Evolutionary conservation across 2,113 vertebrate species (phyloP).

Genomic region (Phalacrocorax pelagicus): DNA sequence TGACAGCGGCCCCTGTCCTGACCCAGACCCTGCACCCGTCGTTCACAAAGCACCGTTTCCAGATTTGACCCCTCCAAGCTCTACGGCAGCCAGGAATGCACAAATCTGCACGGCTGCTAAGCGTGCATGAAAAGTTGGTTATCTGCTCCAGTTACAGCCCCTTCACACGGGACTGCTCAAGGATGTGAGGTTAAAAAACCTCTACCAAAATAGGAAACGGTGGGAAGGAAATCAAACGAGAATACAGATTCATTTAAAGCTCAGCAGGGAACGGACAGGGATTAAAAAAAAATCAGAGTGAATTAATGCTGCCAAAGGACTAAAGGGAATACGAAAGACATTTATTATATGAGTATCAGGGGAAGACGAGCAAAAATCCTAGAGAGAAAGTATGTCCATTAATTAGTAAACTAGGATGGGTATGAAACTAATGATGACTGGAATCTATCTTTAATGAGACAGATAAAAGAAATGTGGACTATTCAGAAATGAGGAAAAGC

Average conservation of each 20-base stretch:
- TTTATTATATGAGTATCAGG: background rate
- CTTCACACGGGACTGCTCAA: background rate
- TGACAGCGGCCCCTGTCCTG: background rate
- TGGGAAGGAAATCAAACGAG: conserved; percentile 10
- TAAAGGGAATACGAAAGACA: background rate
- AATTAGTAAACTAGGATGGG: conserved; percentile 33
- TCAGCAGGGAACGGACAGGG: conserved; percentile 29
- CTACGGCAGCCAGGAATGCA: background rate
- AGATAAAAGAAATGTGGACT: background rate
- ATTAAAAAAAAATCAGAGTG: background rate
- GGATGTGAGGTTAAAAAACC: conserved; percentile 17
- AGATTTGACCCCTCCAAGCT: background rate
- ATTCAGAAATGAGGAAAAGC: background rate
- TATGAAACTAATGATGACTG: conserved; percentile 6
- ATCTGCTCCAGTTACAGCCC: background rate
- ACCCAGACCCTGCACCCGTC: background rate
- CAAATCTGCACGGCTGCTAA: background rate
- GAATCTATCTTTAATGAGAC: conserved; percentile 15
- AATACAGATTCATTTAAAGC: conserved; percentile 40
- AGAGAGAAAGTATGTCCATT: background rate
- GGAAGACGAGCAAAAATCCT: background rate
- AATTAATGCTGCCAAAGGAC: conserved; percentile 27
- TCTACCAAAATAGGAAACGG: background rate
- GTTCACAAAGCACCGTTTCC: background rate
- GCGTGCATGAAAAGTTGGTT: background rate